Base-by-base conservation (phyloP, 2,797 vertebrate genomes). In the Melanotaenia nigrans region DNA sequence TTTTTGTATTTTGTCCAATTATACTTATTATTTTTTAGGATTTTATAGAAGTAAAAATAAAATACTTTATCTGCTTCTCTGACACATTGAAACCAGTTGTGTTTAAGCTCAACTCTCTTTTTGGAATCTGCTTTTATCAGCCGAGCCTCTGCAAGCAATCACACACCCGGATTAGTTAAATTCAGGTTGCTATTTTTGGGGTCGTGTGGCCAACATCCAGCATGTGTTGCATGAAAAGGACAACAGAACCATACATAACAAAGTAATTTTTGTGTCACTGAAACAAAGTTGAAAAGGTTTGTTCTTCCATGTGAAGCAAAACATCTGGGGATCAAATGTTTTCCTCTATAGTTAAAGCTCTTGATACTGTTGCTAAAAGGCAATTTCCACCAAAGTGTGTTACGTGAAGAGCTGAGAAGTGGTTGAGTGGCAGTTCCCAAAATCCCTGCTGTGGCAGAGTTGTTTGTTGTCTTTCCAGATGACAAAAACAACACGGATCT, bases 261-360 rank as follows among this genome's bases (percentile, higher is more conserved):
- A 84, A 90, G 87, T 80, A 33, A 91, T 88, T 92, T 90, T 86
- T 82, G 56, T 61, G 24, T 84, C 40, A 85, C 75, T 64, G 73
- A 87, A 77, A 75, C 55, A 0, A 54, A 89, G 85, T 91, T 85
- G 60, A 73, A 81, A 87, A 84, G 78, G 61, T 84, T 89, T 63
- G 56, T 81, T 74, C 70, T 54, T 73, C 62, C 53, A 28, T 53
- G 63, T 64, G 64, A 57, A 77, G 78, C 38, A 38, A 71, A 78
- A 85, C 87, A 83, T 92, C 88, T 92, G 91, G 84, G 60, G 66
- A 78, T 92, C 88, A 86, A 86, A 77, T 81, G 81, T 85, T 85
- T 83, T 63, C 68, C 71, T 78, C 61, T 74, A 62, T 53, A 63
- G 0, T 72, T 38, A 55, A 71, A 79, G 75, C 87, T 87, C 76